Evolutionary conservation across 1,140 invertebrate genomes (phyloP).

Genomic region (Diorhabda carinulata): DNA sequence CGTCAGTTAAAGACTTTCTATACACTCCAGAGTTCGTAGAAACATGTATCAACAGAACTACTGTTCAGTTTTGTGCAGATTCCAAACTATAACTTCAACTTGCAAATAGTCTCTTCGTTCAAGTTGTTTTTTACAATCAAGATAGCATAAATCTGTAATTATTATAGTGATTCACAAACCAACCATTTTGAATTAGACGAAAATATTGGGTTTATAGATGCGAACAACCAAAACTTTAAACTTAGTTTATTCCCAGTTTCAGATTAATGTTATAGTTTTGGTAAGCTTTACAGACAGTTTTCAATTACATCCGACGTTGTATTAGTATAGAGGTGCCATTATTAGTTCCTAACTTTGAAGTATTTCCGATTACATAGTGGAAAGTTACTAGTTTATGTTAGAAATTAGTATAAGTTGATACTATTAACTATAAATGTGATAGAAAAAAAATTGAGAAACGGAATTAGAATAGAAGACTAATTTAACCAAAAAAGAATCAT

Average conservation of each 20-base stretch:
- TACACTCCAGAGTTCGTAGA: no score
- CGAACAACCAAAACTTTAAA: not conserved
- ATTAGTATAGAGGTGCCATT: not conserved
- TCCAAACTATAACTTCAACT: no score
- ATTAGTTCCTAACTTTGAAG: conserved; percentile 1
- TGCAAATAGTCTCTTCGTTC: no score
- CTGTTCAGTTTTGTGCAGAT: no score
- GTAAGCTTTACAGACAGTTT: not conserved
- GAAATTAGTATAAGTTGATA: conserved; percentile 3
- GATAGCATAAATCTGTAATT: no score
- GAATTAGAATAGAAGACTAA: not conserved
- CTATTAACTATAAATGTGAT: not conserved
- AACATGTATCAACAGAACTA: no score
- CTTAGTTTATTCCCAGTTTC: not conserved
- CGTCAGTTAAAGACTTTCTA: no score
- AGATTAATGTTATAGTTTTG: conserved; percentile 1
- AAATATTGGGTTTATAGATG: not conserved
- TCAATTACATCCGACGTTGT: not conserved
- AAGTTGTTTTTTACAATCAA: no score
- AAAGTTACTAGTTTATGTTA: not conserved
- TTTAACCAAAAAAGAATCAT: no score
- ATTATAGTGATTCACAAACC: no score
- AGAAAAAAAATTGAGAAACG: not conserved
- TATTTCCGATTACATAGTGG: not conserved
- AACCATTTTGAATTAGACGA: not conserved